Evolutionary conservation across 2,113 vertebrate species (phyloP), one percentile per base, ranked within the genome.

Genomic region (Peromyscus polionotus): DNA sequence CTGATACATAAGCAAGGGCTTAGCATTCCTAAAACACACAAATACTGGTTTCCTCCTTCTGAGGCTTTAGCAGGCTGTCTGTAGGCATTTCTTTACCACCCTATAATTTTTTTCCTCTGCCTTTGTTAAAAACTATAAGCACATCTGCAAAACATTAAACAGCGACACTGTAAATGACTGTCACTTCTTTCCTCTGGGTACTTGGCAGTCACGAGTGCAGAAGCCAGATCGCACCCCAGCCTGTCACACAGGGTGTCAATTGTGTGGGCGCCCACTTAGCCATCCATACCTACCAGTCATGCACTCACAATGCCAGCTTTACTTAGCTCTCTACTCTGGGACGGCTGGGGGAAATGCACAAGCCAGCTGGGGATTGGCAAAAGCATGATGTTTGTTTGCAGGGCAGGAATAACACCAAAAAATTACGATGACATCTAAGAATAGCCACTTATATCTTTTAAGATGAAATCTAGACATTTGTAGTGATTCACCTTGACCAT

Each of bases 1-100:
- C 97, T 98, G 97, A 97, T 97, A 98, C 94, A 94, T 98, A 98
- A 98, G 98, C 98, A 98, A 97, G 96, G 96, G 97, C 96, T 98
- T 97, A 98, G 97, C 97, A 98, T 97, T 98, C 97, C 97, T 98
- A 88, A 98, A 97, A 97, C 98, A 98, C 97, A 8, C 28, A 91
- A 97, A 98, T 96, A 97, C 95, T 97, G 97, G 90, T 12, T 97
- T 97, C 97, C 98, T 98, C 96, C 97, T 98, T 98, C 93, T 95
- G 92, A 95, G 96, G 90, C 95, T 98, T 97, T 96, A 97, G 95
- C 96, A 97, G 95, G 95, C 97, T 97, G 20, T 10, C 88, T 97
- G 68, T 65, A 98, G 88, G 93, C 94, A 97, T 96, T 95, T 97
- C 96, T 97, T 97, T 7, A n/a, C 93, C 93, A 96, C 87, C 95